phyloP scores from a whole-genome alignment of 2,113 vertebrate genomes.

The Myiozetetes cayanensis region DNA sequence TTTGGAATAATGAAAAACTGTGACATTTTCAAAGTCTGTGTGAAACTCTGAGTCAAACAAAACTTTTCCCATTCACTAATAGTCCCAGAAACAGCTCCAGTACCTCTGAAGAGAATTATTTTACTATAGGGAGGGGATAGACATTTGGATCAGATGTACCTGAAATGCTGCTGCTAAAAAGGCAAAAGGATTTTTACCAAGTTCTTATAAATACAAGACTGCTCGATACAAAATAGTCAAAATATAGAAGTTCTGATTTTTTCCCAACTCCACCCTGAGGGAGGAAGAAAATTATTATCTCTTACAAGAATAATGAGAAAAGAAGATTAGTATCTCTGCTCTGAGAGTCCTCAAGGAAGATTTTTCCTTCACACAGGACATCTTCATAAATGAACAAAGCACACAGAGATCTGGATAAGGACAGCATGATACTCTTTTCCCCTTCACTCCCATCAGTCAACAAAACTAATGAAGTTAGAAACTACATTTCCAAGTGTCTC shows the following conservation, averaged over 20 bases:
- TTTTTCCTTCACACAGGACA: conserved; percentile 22
- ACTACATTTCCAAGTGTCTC: not conserved
- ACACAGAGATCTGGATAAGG: not conserved
- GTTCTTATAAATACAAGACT: not conserved
- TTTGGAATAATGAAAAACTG: not conserved
- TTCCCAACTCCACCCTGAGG: not conserved
- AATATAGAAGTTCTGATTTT: not conserved
- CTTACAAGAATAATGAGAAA: conserved; percentile 28
- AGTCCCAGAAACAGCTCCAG: not conserved
- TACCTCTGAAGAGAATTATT: not conserved
- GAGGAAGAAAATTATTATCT: conserved; percentile 7
- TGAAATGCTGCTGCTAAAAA: not conserved
- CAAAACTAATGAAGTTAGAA: not conserved
- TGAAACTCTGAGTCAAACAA: not conserved
- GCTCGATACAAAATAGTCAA: not conserved
- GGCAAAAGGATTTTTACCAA: not conserved
- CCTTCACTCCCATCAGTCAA: not conserved
- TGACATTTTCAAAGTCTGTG: not conserved
- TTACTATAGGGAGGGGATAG: not conserved
- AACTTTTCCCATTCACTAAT: not conserved
- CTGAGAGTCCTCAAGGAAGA: conserved; percentile 17
- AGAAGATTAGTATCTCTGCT: conserved; percentile 26
- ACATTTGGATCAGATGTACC: not conserved
- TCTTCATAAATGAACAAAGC: conserved; percentile 35
- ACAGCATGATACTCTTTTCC: not conserved